Evolutionary conservation across 2,888 invertebrate species (phyloP).

Genomic region (Scaeva pyrastri): DNA sequence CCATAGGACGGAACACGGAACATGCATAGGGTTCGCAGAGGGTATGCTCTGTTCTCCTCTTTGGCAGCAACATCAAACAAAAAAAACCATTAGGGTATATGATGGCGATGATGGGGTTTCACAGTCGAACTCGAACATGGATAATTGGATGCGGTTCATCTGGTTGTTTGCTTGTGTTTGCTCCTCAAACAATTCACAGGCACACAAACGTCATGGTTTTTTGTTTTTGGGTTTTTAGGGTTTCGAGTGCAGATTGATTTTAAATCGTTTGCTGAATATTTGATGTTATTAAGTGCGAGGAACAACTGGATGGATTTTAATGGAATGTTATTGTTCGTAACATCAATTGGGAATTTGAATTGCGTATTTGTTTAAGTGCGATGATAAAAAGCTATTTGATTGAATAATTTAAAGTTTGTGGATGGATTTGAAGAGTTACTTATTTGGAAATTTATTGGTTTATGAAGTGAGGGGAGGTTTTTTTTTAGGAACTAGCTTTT

Average conservation of each 20-base stretch:
- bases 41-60: not conserved
- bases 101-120: not conserved
- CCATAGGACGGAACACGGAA: slow-evolving; percentile 1
- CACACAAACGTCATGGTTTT: slow-evolving; percentile 2
- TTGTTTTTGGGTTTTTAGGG: not conserved
- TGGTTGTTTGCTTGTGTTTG: slow-evolving; percentile 17
- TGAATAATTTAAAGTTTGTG: not conserved
- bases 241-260: not conserved
- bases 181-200: slow-evolving; percentile 4
- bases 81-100: slow-evolving; percentile 15
- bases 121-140: slow-evolving; percentile 28
- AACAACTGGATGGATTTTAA: slow-evolving; percentile 14
- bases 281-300: slow-evolving; percentile 12
- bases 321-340: not conserved
- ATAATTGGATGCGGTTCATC: slow-evolving; percentile 47
- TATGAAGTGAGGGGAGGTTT: too few relatives aligned
- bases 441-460: too few relatives aligned
- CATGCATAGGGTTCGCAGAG: too few relatives aligned
- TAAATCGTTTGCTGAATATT: slow-evolving; percentile 19
- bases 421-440: too few relatives aligned
- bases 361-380: not conserved
- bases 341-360: not conserved
- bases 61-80: not conserved
- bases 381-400: not conserved
- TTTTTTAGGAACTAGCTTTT: too few relatives aligned